These are phyloP conservation scores for Agyllia agylla DNA, from an alignment of 2,888 invertebrate species.

Conservation along the genomic window DNA sequence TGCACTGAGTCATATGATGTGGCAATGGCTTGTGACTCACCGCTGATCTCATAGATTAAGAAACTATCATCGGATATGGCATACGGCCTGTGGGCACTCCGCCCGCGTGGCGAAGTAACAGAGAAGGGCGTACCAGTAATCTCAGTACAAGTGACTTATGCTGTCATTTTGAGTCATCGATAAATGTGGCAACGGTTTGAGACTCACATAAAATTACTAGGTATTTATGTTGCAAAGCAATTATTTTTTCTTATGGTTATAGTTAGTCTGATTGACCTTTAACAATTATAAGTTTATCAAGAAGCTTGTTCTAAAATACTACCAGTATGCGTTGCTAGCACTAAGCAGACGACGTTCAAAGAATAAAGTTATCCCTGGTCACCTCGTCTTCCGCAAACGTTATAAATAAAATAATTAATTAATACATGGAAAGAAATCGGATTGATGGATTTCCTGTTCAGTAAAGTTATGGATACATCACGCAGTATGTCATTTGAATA, in stretches of 20 bases:
- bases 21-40: slow-evolving; percentile 87
- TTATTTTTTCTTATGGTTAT: background rate
- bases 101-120: slow-evolving; percentile 6
- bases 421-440: no score
- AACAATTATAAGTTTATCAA: no score
- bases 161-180: slow-evolving; percentile 39
- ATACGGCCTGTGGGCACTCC: slow-evolving; percentile 44
- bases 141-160: slow-evolving; percentile 17
- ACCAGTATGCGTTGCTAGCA: no score
- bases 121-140: slow-evolving; percentile 22
- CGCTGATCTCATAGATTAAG: slow-evolving; percentile 83
- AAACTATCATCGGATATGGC: slow-evolving; percentile 82
- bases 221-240: background rate
- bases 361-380: no score
- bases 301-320: no score
- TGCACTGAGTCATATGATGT: slow-evolving; percentile 88
- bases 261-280: background rate
- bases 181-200: slow-evolving; percentile 1
- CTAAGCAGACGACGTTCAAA: no score
- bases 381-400: no score
- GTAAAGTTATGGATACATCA: no score
- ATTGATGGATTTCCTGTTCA: no score
- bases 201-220: background rate
- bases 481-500: background rate
- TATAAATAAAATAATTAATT: no score